Percentiles rank a stretch among this genome's conserved stretches.
Evolutionary conservation across 2,797 vertebrate species (phyloP).

Genomic region (Vultur gryphus): DNA sequence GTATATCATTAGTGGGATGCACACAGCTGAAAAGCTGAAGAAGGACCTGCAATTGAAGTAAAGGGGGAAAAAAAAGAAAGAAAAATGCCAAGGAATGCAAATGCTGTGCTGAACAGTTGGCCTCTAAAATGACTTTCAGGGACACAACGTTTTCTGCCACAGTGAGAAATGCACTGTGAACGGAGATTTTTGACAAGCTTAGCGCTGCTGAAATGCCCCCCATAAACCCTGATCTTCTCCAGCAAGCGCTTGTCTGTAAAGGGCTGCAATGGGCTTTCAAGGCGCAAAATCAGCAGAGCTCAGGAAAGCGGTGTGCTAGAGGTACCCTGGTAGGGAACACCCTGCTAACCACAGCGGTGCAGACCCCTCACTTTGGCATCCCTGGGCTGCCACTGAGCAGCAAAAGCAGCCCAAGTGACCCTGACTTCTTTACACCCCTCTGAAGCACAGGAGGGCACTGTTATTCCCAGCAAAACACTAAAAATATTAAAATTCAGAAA

Average conservation of each 20-base stretch:
- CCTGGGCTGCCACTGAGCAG: neutral
- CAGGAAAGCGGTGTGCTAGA: neutral
- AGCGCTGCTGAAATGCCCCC: neutral
- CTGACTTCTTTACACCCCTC: neutral
- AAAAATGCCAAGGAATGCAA: slow-evolving; percentile 34
- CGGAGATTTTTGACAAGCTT: neutral
- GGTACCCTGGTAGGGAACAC: neutral
- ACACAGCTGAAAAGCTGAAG: neutral
- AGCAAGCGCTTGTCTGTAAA: neutral
- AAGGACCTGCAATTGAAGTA: neutral
- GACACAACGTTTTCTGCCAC: neutral
- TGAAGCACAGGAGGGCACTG: neutral
- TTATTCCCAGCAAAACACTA: neutral
- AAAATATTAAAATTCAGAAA: rapidly evolving
- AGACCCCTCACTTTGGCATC: neutral
- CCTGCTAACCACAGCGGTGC: rapidly evolving
- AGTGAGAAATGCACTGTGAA: neutral
- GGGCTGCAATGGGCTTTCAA: neutral
- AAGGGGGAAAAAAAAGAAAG: neutral
- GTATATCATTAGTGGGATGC: neutral
- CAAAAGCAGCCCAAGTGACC: rapidly evolving
- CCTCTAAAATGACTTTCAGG: slow-evolving; percentile 5
- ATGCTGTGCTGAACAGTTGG: slow-evolving; percentile 35
- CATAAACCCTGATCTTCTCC: neutral
- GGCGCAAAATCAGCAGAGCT: neutral